These are phyloP conservation scores for Epinephelus moara DNA, from an alignment of 2,113 vertebrate species.

Conservation along the genomic window DNA sequence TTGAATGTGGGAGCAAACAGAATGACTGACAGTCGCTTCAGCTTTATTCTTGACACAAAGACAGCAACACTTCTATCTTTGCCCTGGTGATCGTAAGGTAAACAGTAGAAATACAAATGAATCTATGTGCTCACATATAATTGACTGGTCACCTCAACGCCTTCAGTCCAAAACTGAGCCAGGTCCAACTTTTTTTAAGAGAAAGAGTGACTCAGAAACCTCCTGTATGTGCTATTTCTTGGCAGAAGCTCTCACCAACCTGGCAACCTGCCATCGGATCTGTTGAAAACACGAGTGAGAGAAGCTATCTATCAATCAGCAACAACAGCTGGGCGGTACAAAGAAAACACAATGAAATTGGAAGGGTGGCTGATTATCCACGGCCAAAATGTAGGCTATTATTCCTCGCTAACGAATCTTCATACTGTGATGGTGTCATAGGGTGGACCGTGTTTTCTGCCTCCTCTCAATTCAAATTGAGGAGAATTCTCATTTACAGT, in stretches of 20 bases:
- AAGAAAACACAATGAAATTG: neutral
- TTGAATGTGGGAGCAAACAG: too few species aligned
- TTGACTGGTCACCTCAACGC: too few species aligned
- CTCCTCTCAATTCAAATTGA: neutral
- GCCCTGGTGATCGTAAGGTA: too few species aligned
- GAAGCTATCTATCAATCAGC: slow-evolving; percentile 2
- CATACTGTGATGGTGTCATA: neutral
- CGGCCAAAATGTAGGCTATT: neutral
- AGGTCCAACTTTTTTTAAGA: neutral
- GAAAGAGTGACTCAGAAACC: neutral
- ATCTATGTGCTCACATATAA: too few species aligned
- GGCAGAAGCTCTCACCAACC: slow-evolving; percentile 1
- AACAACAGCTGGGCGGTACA: neutral
- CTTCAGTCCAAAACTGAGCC: neutral
- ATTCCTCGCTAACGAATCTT: neutral
- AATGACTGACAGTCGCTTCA: neutral
- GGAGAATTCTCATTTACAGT: neutral
- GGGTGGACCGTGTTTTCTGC: neutral
- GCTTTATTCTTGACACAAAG: too few species aligned
- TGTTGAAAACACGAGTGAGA: neutral
- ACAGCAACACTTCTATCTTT: too few species aligned
- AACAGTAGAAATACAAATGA: too few species aligned
- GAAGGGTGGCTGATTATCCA: neutral
- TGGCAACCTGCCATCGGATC: slow-evolving; percentile 13
- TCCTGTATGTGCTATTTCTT: neutral